These are phyloP conservation scores for Drosophila takahashii DNA, from an alignment of 1,140 invertebrate species.

Conservation along the genomic window DNA sequence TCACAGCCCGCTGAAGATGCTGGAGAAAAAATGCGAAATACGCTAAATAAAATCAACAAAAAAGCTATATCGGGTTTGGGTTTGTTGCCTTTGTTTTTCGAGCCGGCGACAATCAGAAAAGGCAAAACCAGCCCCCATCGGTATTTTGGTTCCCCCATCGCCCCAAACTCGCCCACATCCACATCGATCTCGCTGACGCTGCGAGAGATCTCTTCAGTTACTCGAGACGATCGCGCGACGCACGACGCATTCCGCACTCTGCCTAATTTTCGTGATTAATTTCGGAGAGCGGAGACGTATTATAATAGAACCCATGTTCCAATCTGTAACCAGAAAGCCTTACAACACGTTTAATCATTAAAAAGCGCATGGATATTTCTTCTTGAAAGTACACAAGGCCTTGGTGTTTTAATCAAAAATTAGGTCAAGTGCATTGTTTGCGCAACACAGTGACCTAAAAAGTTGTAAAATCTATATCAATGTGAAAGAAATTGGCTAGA, in stretches of 20 bases:
- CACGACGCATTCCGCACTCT: constrained; percentile 60
- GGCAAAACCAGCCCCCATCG: constrained; percentile 51
- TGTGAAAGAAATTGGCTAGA: constrained; percentile 42
- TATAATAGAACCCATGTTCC: constrained; percentile 26
- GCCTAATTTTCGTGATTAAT: constrained; percentile 69
- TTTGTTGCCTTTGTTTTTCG: constrained; percentile 49
- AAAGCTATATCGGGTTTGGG: constrained; percentile 34
- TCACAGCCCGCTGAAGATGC: not conserved
- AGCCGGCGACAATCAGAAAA: constrained; percentile 39
- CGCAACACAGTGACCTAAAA: constrained; percentile 17
- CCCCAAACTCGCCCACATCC: constrained; percentile 24
- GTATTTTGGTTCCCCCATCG: constrained; percentile 4
- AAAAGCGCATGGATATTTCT: not conserved
- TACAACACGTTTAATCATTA: not conserved
- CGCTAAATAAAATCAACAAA: constrained; percentile 41
- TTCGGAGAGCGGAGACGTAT: constrained; percentile 13
- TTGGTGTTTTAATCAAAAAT: constrained; percentile 5
- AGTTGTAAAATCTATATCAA: constrained; percentile 25
- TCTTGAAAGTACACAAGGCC: not conserved
- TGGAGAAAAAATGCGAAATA: constrained; percentile 16
- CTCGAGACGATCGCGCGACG: constrained; percentile 41
- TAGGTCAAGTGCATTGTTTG: constrained; percentile 68
- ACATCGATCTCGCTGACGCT: constrained; percentile 51
- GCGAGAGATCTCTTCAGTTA: constrained; percentile 63
- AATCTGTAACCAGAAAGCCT: constrained; percentile 8